phyloP scores from a whole-genome alignment of 2,113 vertebrate species.

The Micronisus gabar region DNA sequence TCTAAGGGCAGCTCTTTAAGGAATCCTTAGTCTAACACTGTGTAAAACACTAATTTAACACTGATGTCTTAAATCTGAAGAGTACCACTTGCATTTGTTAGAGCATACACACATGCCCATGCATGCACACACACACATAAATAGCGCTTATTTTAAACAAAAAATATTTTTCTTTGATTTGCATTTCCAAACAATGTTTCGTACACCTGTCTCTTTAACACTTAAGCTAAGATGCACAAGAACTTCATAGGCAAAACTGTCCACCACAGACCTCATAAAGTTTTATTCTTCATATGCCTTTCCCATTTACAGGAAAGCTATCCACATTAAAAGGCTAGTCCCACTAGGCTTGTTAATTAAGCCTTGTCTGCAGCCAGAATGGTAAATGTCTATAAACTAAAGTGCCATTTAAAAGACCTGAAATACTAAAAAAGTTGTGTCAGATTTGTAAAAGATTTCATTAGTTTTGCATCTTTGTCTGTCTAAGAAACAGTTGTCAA shows the following conservation, averaged over 20 bases:
- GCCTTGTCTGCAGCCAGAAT: neutral
- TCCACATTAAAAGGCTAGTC: neutral
- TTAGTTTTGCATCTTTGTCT: neutral
- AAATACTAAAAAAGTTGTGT: neutral
- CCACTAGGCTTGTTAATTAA: neutral
- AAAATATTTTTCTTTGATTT: neutral
- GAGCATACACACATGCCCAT: neutral
- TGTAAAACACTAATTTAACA: neutral
- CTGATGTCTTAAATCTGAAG: neutral
- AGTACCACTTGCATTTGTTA: neutral
- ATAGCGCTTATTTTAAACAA: neutral
- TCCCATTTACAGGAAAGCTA: neutral
- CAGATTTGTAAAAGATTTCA: neutral
- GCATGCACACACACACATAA: neutral
- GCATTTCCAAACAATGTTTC: neutral
- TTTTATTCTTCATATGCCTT: neutral
- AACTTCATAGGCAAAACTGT: neutral
- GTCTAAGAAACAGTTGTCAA: neutral
- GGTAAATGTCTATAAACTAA: neutral
- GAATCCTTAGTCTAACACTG: neutral
- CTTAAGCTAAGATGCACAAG: neutral
- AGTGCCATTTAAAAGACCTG: neutral
- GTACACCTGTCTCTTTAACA: neutral
- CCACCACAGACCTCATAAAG: neutral
- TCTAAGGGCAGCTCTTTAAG: neutral